Percentiles rank a stretch among this genome's conserved stretches.
Conservation (phyloP, 2,797 vertebrate species). For the Neosilurus hyrtlii region DNA sequence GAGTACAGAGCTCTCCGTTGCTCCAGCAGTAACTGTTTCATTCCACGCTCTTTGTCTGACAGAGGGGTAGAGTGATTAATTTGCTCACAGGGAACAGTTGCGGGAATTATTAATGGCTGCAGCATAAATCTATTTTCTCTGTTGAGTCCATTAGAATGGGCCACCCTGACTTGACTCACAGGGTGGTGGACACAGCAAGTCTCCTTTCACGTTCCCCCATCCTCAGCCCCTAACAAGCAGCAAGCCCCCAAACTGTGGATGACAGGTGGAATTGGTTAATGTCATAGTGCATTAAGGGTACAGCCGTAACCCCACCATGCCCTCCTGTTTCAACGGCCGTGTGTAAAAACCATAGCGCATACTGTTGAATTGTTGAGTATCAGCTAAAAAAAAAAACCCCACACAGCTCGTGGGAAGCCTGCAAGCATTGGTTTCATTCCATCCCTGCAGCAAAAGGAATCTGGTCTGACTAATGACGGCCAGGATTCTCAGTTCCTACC, state of each 20-base stretch:
- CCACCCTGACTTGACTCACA: slow-evolving; percentile 45
- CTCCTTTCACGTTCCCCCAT: slow-evolving; percentile 39
- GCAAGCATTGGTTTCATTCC: slow-evolving; percentile 28
- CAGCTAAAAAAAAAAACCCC: background rate
- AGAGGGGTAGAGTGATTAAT: slow-evolving; percentile 65
- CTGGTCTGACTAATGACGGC: slow-evolving; percentile 27
- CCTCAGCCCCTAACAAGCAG: slow-evolving; percentile 17
- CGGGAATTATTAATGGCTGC: slow-evolving; percentile 63
- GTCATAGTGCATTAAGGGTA: slow-evolving; percentile 54
- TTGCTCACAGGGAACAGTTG: slow-evolving; percentile 60
- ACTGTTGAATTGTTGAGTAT: slow-evolving; percentile 13
- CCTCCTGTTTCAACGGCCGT: slow-evolving; percentile 50
- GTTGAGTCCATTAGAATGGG: slow-evolving; percentile 60
- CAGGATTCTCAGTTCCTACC: slow-evolving; percentile 50
- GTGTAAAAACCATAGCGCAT: background rate
- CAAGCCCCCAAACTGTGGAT: slow-evolving; percentile 48
- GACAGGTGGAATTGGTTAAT: slow-evolving; percentile 58
- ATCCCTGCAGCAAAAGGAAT: slow-evolving; percentile 34
- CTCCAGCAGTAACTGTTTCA: slow-evolving; percentile 47
- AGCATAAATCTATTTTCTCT: slow-evolving; percentile 60
- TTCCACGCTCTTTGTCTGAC: slow-evolving; percentile 52
- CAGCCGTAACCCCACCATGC: slow-evolving; percentile 48
- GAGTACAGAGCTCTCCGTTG: slow-evolving; percentile 29
- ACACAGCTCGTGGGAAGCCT: slow-evolving; percentile 33
- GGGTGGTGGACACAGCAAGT: slow-evolving; percentile 13